Evolutionary conservation across 2,113 vertebrate species (phyloP).

Genomic region (Mobula hypostoma): DNA sequence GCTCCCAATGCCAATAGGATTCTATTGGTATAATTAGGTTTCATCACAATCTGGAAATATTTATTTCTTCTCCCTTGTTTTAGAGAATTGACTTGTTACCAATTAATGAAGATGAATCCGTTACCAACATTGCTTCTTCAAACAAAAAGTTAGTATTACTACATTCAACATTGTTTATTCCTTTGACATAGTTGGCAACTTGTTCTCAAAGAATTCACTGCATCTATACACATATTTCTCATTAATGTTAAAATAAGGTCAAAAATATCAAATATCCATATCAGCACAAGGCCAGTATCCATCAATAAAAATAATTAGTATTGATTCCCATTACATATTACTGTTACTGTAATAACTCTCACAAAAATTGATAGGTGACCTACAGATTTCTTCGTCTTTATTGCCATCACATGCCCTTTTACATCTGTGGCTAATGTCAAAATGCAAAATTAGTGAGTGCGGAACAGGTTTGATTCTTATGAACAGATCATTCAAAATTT

Average conservation of each 20-base stretch:
- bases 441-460: too few relatives aligned
- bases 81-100: background rate
- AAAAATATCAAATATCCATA: slow-evolving; percentile 28
- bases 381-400: background rate
- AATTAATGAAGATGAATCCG: background rate
- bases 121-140: background rate
- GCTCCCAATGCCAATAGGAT: background rate
- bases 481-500: background rate
- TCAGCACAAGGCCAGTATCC: background rate
- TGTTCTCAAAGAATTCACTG: background rate
- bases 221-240: background rate
- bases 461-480: background rate
- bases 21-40: background rate
- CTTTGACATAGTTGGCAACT: background rate
- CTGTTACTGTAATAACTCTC: background rate
- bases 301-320: slow-evolving; percentile 25
- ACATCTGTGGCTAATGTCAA: background rate
- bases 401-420: background rate
- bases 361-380: slow-evolving; percentile 3
- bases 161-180: background rate
- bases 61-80: too few relatives aligned
- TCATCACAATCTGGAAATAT: background rate
- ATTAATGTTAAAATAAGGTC: slow-evolving; percentile 29
- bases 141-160: background rate
- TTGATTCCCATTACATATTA: background rate